Percentiles rank a stretch among this genome's conserved stretches.
phyloP scores from a whole-genome alignment of 2,888 invertebrate genomes.

The Ctenicera cuprea region DNA sequence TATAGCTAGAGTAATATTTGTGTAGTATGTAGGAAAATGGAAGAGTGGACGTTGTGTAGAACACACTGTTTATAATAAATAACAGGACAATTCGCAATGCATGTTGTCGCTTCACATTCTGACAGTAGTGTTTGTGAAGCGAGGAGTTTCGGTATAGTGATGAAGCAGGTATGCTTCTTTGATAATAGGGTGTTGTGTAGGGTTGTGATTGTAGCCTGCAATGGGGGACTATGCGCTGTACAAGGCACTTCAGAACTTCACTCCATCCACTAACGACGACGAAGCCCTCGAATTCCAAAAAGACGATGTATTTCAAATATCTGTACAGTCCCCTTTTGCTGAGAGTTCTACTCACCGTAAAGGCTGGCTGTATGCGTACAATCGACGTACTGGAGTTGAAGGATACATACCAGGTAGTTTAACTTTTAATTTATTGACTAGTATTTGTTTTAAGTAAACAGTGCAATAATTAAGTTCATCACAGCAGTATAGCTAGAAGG shows the following conservation, averaged over 20 bases:
- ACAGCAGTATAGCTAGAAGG: too few relatives aligned
- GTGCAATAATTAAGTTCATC: too few relatives aligned
- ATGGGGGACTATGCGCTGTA: constrained; percentile 71
- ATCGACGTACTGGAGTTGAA: constrained; percentile 68
- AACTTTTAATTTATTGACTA: constrained; percentile 51
- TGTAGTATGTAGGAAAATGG: constrained; percentile 33
- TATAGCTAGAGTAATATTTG: not conserved
- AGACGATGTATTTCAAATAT: constrained; percentile 71
- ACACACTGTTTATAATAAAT: constrained; percentile 24
- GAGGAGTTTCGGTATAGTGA: constrained; percentile 41
- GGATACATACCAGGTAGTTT: constrained; percentile 73
- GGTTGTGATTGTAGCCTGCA: constrained; percentile 59
- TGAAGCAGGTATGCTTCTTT: constrained; percentile 46
- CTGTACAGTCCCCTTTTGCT: constrained; percentile 66
- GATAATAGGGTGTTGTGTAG: constrained; percentile 46
- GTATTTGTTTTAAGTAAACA: not conserved
- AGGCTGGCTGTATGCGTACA: constrained; percentile 71
- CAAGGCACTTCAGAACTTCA: constrained; percentile 69
- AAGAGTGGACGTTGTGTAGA: constrained; percentile 47
- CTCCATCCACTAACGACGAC: constrained; percentile 65
- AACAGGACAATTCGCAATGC: constrained; percentile 33
- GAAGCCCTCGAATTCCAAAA: constrained; percentile 67
- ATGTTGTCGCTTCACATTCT: constrained; percentile 45
- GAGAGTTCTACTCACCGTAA: constrained; percentile 64
- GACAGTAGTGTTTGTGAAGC: constrained; percentile 47